Base-by-base conservation (phyloP, 2,113 vertebrate species). In the Phyllostomus discolor region DNA sequence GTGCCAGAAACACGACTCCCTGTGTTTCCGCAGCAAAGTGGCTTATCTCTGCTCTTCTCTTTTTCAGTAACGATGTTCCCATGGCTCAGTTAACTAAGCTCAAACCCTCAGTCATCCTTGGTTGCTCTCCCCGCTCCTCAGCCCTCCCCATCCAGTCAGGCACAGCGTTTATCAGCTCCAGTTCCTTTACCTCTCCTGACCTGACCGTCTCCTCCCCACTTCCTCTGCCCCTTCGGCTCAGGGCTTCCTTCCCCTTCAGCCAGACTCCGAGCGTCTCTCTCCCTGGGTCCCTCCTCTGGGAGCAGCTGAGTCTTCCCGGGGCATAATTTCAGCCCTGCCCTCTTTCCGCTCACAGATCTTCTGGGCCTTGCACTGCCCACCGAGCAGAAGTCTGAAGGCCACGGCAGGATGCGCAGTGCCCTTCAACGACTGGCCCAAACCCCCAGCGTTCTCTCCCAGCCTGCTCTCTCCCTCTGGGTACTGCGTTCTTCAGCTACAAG, bases 221-320 rank as follows among this genome's bases (percentile, higher is more conserved):
- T 94, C 94, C 91, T 88, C 81, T 64, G 76, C 38, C 26, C 35
- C 67, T 79, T n/a, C 84, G 35, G 88, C 78, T 73, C 94, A 79
- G 54, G 91, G 85, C 89, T 95, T 79, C 94, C 96, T 97, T 96
- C 85, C 92, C 24, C 66, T 88, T 64, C 48, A 73, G 76, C 81
- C 75, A 41, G 38, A 69, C 38, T 62, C 52, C 1, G 0, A 48
- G 31, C 54, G 3, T 88, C 54, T 54, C 57, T 83, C 48, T 72
- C 85, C 31, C 59, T 1, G 0, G 0, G 0, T 2, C 82, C n/a
- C 66, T 90, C 28, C 75, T 64, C 43, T n/a, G 72, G 72, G 59
- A 38, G 69, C 80, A 20, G 80, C 67, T 38, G 66, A 52, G 35
- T 54, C 19, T 73, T 90, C 46, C 62, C 31, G 4, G 38, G 52